Evolutionary conservation across 2,797 vertebrate genomes (phyloP).

Genomic region (Octomys mimax): DNA sequence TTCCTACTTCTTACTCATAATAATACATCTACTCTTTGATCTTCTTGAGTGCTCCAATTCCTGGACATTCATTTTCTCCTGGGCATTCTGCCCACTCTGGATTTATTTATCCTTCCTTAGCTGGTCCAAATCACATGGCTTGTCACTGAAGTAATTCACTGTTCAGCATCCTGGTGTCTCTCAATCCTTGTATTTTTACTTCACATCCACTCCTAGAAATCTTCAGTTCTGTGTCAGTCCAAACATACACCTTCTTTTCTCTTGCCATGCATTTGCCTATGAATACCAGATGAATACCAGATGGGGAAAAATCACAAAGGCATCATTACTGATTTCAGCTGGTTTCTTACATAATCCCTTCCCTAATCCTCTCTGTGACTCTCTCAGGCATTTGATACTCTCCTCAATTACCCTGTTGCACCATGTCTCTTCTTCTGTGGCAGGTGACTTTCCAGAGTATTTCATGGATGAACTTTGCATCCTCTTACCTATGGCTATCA

Average conservation of each 20-base stretch:
- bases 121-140: not conserved
- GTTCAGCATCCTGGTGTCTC: not conserved
- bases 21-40: not conserved
- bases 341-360: not conserved
- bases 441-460: not conserved
- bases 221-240: not conserved
- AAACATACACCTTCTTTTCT: not conserved
- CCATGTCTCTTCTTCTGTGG: not conserved
- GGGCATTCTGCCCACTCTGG: constrained; percentile 36
- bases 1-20: not conserved
- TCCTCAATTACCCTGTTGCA: not conserved
- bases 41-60: not conserved
- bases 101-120: constrained; percentile 44
- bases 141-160: constrained; percentile 17
- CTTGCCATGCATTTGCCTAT: not conserved
- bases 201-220: not conserved
- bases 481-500: not conserved
- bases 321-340: constrained; percentile 6
- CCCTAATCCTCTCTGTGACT: not conserved
- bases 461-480: not conserved
- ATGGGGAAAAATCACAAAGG: constrained; percentile 30
- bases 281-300: not conserved
- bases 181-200: constrained; percentile 21
- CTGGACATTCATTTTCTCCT: constrained; percentile 41
- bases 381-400: not conserved